Base-by-base conservation (phyloP, 2,113 vertebrate species). In the Todiramphus chloris region DNA sequence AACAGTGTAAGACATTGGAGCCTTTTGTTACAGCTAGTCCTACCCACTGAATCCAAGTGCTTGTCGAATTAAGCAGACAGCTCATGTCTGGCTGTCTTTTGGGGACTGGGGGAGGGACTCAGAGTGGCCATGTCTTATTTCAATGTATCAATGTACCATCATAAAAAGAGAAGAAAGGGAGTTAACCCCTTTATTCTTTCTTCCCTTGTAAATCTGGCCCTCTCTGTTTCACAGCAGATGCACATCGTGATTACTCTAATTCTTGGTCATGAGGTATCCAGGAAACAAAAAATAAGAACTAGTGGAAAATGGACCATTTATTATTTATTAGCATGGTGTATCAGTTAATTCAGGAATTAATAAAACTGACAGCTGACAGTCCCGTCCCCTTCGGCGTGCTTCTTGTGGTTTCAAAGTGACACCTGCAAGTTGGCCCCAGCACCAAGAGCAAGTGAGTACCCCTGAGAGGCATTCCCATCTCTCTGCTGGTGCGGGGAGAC, bases 11-110 rank as follows among this genome's bases (percentile, higher is more conserved):
- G 82, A 83, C 73, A n/a, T 43, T 69, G 62, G 81, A 85, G 58
- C 53, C 30, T 91, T 89, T 81, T 93, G 68, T 94, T 95, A 51
- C 37, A 60, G 63, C 18, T 31, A 56, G 55, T 81, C 46, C 24
- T 50, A 50, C 64, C 46, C 77, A 64, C 64, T 68, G 53, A 64
- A 75, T 56, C 53, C 87, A 68, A 60, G 43, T 31, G 51, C 79
- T 87, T 11, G 2, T 87, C 80, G 64, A 7, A 60, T 39, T 39
- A 68, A 87, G 73, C 68, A 92, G 56, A 60, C 82, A 44, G 2
- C 83, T 83, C 28, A 16, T 70, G 50, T 28, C 56, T 90, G 60
- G 20, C 35, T 84, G 55, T 56, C 33, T 64, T 76, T 25, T 60
- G 60, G 46, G 55, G 24, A 20, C 1, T 20, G 30, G 13, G 19